Evolutionary conservation across 2,888 invertebrate genomes (phyloP), one percentile per base, ranked within the genome.

Genomic region (Xiphydria camelus): DNA sequence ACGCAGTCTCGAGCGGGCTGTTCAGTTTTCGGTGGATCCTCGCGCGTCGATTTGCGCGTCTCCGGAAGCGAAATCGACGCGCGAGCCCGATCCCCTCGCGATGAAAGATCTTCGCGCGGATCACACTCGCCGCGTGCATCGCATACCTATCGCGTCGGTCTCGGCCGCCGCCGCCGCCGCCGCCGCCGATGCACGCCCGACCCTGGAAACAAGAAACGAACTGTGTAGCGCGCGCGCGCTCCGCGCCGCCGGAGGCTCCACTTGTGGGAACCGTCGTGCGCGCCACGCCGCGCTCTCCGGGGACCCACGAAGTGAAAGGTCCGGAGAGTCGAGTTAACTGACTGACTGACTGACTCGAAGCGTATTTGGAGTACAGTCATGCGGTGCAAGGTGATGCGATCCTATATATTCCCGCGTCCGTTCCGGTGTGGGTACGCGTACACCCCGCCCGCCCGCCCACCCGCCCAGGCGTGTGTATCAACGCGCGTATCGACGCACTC

Each of bases 221-320:
- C 61, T 65, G 65, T 63, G 22, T 38, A 33, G 32, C 25, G 38
- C 20, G 14, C 18, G 9, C 18, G 12, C n/a, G 3, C 18, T 17
- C 20, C n/a, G n/a, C n/a, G n/a, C n/a, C n/a, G n/a, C n/a, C n/a
- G n/a, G n/a, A n/a, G n/a, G n/a, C n/a, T n/a, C n/a, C n/a, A 23
- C 66, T 69, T 72, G 72, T 71, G 72, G 68, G 72, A 72, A 72
- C 68, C 66, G 63, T 66, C 68, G 67, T 62, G 62, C 58, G 62
- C 62, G 58, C 55, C 66, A 65, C 66, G 62, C 62, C 66, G 68
- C 70, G 70, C 61, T 72, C 70, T 66, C 67, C 73, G 71, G 73
- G 71, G n/a, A n/a, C n/a, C 74, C 72, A 71, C 73, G 69, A 74
- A 74, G 74, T 74, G 74, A 74, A 74, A 74, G 74, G 74, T 72